Conservation (phyloP, 2,888 invertebrate genomes). For the Drosophila quinaria region DNA sequence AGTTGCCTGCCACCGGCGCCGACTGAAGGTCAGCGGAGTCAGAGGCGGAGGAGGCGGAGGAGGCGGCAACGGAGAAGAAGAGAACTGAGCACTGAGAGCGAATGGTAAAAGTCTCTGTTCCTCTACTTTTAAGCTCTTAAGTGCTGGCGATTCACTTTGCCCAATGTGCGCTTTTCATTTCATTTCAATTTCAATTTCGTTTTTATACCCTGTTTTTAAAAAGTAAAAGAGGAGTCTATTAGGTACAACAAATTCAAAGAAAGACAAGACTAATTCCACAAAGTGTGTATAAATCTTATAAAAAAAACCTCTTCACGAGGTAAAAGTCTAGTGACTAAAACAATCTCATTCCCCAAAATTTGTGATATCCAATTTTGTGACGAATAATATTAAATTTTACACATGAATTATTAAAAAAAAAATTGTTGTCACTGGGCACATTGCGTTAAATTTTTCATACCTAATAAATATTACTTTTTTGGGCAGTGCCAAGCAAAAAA, state of each 20-base stretch:
- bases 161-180: slow-evolving; percentile 76
- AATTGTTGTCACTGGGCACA: no score
- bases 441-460: no score
- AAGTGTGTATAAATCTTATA: not conserved
- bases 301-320: no score
- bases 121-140: slow-evolving; percentile 70
- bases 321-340: no score
- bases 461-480: no score
- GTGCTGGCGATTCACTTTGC: slow-evolving; percentile 76
- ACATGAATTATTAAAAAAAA: no score
- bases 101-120: slow-evolving; percentile 20
- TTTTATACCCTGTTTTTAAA: slow-evolving; percentile 8
- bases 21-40: slow-evolving; percentile 39
- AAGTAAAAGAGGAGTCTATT: not conserved
- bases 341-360: no score
- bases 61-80: not conserved
- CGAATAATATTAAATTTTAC: no score
- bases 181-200: slow-evolving; percentile 50
- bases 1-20: slow-evolving; percentile 57
- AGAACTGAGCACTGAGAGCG: not conserved
- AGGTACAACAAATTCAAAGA: no score
- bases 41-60: not conserved
- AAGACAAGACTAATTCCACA: no score
- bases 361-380: no score
- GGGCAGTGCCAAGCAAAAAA: no score